These are phyloP conservation scores for Cryptotermes secundus DNA, from an alignment of 1,140 invertebrate genomes.

Conservation along the genomic window DNA sequence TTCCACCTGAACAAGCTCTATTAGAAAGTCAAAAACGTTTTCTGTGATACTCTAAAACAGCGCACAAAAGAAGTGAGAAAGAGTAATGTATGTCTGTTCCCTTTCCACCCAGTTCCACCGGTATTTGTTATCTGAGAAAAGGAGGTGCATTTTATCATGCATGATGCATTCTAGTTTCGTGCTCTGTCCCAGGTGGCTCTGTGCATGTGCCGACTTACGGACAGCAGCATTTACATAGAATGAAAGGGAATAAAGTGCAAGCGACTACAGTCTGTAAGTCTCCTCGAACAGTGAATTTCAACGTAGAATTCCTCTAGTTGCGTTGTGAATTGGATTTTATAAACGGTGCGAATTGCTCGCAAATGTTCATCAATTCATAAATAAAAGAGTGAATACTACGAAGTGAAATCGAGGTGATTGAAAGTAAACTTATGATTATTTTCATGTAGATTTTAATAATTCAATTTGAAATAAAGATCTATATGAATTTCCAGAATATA, in stretches of 20 bases:
- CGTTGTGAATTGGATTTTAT: background rate
- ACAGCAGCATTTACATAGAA: background rate
- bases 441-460: too few species aligned
- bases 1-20: background rate
- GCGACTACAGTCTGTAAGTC: background rate
- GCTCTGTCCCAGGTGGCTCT: background rate
- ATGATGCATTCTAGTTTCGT: background rate
- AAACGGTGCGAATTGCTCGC: too few species aligned
- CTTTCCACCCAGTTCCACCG: background rate
- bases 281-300: background rate
- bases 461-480: too few species aligned
- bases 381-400: too few species aligned
- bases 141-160: constrained; percentile 10
- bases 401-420: too few species aligned
- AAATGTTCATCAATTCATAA: too few species aligned
- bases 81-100: background rate
- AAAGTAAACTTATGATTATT: too few species aligned
- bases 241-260: background rate
- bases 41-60: background rate
- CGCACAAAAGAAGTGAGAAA: background rate
- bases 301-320: background rate
- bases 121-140: background rate
- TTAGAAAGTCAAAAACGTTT: constrained; percentile 15
- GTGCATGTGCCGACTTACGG: background rate
- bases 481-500: too few species aligned